Evolutionary conservation across 2,797 vertebrate species (phyloP), one percentile per base, ranked within the genome.

Genomic region (Betta splendens): DNA sequence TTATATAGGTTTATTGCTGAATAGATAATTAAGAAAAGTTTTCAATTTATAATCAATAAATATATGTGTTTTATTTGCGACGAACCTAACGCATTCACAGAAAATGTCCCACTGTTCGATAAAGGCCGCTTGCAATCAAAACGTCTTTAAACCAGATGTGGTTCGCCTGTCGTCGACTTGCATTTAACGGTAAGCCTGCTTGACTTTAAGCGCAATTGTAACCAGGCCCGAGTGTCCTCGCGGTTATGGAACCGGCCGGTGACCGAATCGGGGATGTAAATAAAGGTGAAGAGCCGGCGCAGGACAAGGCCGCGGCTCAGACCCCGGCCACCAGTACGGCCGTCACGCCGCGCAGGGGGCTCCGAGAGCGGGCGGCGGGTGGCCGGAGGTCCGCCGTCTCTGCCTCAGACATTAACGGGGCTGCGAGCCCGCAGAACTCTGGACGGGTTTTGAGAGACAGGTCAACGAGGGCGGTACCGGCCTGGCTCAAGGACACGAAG

Each of bases 381-480:
- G 89, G 92, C 56, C 72, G 77, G 44, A 85, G 86, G 72, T 68
- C 85, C 65, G 90, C 82, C 49, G 86, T 72, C 71, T 54, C 87
- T 9, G 69, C 79, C 33, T 71, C 79, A 33, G 89, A 89, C 51
- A 68, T 86, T 1, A 91, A 90, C 65, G 90, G 89, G 32, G 79
- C 84, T 12, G 63, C 82, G 20, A 84, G 69, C 45, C 55, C 69
- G 3, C 79, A 75, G 72, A 69, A 79, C 68, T 89, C 86, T 0
- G 92, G 87, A 8, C 80, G 92, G 45, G 92, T 93, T 18, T 62
- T 93, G 51, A 62, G 90, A 59, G 84, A 94, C 86, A 81, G 94
- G 79, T 92, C 94, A 42, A 89, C 85, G 2, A 75, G 92, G 66
- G 70, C 93, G 60, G 87, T 91, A 68, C 91, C 93, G 64, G 86